Conservation (phyloP, 2,797 vertebrate genomes). For the Ateles fusciceps region DNA sequence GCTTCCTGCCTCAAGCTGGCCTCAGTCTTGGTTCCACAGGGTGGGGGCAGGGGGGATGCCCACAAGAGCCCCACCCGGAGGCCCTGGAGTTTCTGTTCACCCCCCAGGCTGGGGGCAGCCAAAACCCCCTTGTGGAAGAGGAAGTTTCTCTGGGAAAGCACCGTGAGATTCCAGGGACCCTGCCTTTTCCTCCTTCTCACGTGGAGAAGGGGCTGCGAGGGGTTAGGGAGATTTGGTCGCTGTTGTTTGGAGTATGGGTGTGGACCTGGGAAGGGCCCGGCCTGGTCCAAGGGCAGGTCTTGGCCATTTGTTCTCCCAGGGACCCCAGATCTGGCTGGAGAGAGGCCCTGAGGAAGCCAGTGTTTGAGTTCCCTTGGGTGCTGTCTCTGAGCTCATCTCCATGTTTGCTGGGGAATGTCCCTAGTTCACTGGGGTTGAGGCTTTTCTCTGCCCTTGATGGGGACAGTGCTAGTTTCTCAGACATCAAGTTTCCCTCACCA, state of each 20-base stretch:
- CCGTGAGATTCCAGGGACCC: background rate
- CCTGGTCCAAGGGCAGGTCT: background rate
- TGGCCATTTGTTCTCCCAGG: background rate
- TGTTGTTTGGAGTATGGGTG: background rate
- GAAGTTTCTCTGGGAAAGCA: constrained; percentile 37
- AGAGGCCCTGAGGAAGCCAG: background rate
- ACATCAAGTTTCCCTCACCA: too few species aligned
- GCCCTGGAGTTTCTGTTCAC: background rate
- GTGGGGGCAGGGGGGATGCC: background rate
- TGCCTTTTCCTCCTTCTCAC: background rate
- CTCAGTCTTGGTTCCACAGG: background rate
- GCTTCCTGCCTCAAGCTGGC: background rate
- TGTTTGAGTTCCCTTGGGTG: background rate
- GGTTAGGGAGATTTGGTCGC: background rate
- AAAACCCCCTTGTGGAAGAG: constrained; percentile 28
- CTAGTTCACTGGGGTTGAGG: background rate
- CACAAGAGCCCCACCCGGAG: background rate
- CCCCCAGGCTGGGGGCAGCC: background rate
- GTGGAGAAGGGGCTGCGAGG: background rate
- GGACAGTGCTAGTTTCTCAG: background rate
- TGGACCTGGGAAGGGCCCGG: background rate
- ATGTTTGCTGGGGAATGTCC: too few species aligned
- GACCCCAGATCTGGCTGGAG: background rate
- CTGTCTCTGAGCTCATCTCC: background rate
- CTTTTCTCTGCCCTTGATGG: background rate